Evolutionary conservation across 2,888 invertebrate genomes (phyloP).

Genomic region (Hartigia nigra): DNA sequence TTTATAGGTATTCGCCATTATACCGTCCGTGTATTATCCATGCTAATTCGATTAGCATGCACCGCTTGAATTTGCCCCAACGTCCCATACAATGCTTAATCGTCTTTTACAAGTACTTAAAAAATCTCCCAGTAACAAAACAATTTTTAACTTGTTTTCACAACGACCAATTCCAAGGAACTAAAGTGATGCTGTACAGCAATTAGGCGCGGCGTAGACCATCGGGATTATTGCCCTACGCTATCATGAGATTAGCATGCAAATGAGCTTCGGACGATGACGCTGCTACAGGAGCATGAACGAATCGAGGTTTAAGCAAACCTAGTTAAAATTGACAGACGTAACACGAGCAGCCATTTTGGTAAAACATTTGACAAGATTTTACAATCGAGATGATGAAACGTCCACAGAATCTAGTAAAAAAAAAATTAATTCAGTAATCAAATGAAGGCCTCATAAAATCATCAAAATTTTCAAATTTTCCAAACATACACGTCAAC

Average conservation of each 20-base stretch:
- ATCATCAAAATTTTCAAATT: neutral
- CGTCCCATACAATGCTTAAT: neutral
- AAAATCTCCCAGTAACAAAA: neutral
- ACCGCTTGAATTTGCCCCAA: neutral
- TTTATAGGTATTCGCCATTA: neutral
- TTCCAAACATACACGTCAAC: neutral
- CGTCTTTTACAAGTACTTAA: neutral
- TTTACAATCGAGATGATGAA: neutral
- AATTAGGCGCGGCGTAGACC: neutral
- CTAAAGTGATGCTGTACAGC: neutral
- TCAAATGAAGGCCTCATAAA: neutral
- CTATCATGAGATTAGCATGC: neutral
- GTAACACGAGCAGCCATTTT: neutral
- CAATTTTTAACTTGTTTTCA: neutral
- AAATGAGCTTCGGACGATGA: neutral
- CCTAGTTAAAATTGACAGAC: neutral
- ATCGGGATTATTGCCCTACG: neutral
- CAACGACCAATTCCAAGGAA: neutral
- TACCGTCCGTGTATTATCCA: neutral
- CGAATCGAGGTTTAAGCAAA: neutral
- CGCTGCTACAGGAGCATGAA: neutral
- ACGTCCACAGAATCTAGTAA: neutral
- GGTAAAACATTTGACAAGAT: neutral
- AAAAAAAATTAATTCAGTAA: neutral
- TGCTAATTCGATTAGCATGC: neutral